Base-by-base conservation (phyloP, 2,797 vertebrate genomes). In the Danio albolineatus region DNA sequence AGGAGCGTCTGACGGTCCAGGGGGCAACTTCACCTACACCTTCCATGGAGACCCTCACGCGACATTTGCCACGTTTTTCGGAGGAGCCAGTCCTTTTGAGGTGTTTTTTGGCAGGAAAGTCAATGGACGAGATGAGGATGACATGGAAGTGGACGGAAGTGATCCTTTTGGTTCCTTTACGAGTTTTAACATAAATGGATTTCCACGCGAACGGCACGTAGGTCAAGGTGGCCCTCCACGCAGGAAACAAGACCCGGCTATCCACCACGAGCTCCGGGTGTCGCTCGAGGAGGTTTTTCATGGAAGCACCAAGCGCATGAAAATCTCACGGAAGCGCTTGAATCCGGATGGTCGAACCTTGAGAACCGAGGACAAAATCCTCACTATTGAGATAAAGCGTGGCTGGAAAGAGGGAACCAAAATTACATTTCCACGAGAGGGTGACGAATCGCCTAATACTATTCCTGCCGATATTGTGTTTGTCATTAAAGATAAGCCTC, bases 351-450 rank as follows among this genome's bases (percentile, higher is more conserved):
- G 96, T 14, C 94, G 97, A 91, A 97, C 96, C 86, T 94, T 96
- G 85, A 93, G 97, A 88, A 92, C 90, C 1, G 98, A 99, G 91
- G 97, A 99, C 89, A 99, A 99, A 93, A 99, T 99, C 79, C 96
- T 99, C 62, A 96, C 95, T 9, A 98, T 99, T 38, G 97, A 99
- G 91, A 99, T 99, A 86, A 99, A 99, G 88, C 95, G 95, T 64
- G 98, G 98, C 0, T 99, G 98, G 98, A 99, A 99, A 83, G 98
- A 99, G 88, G 98, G 98, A 74, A 99, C 98, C 87, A 99, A 99
- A 94, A 99, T 99, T 90, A 99, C 98, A 17, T 99, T 99, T 88
- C 98, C 98, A 0, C 94, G 96, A 66, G 97, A 99, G 91, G 97
- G 98, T 0, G 98, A 99, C 84, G 98, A 99, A 93, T 95, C 95